Base-by-base conservation (phyloP, 2,888 invertebrate species). In the Endomychus coccineus region DNA sequence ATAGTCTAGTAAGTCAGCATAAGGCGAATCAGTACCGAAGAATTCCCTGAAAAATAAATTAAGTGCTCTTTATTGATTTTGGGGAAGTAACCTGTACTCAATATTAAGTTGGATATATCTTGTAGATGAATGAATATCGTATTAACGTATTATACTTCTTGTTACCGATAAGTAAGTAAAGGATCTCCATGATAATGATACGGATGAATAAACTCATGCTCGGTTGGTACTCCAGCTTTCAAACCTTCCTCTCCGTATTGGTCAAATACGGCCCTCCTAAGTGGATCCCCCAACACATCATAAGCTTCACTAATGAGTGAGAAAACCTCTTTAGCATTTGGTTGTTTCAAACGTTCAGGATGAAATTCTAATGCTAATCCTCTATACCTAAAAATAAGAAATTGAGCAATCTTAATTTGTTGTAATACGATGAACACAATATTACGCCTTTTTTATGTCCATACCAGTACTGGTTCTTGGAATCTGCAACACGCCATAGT, bases 241-340 rank as follows among this genome's bases (percentile, higher is more conserved):
- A 92, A 68, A 0, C 89, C 90, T 53, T 83, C 83, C 63, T 90
- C 90, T 0, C 92, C 92, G 64, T 83, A 91, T 54, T 87, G 85
- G 64, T 92, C 90, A 67, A 83, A 94, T 10, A 90, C 77, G 9
- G 87, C 81, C 37, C 84, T 71, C 41, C 67, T 67, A 42, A 77
- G 66, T 24, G 80, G 75, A 61, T 83, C 70, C 1, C 77, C 74
- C 15, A 89, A 68, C 5, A 87, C 80, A 52, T 88, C 87, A 59
- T 80, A 89, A 0, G 88, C 86, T 69, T 87, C 87, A 16, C 77
- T 79, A 32, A 84, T 73, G 12, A 80, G 64, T 2, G 71, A 62
- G 59, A 83, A 82, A 46, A 77, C 69, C 35, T 68, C 59, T 43
- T 67, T 67, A 11, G 71, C 71, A 50, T 75, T 76, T 0, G 78